phyloP scores from a whole-genome alignment of 2,888 invertebrate species.

The Paralinhomoeus sp. region DNA sequence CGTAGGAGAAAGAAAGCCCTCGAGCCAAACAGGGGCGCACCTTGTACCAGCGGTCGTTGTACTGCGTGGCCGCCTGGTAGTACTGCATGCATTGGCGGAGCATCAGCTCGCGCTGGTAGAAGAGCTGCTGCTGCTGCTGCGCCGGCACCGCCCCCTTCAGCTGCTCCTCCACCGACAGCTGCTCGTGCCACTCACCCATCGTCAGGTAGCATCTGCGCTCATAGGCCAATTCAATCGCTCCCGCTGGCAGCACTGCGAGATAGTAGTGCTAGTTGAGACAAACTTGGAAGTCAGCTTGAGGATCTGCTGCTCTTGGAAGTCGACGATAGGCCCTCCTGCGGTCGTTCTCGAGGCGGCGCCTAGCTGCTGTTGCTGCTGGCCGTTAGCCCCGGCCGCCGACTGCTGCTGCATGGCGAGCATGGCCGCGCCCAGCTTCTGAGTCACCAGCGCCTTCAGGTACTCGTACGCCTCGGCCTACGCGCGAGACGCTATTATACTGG shows the following conservation, averaged over 20 bases:
- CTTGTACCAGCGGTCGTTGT: constrained; percentile 55
- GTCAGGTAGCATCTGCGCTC: constrained; percentile 81
- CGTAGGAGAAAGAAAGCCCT: too few relatives aligned
- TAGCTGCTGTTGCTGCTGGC: not conserved
- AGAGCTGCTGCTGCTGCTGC: too few relatives aligned
- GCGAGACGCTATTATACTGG: too few relatives aligned
- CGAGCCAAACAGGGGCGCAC: too few relatives aligned
- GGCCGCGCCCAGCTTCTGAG: too few relatives aligned
- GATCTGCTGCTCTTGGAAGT: not conserved
- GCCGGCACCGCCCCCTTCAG: not conserved
- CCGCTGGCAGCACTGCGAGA: too few relatives aligned
- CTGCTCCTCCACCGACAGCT: constrained; percentile 36
- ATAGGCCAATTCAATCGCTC: too few relatives aligned
- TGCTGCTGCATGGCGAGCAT: too few relatives aligned
- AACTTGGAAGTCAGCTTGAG: not conserved
- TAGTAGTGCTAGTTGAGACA: constrained; percentile 23
- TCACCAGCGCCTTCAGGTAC: too few relatives aligned
- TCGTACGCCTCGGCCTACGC: too few relatives aligned
- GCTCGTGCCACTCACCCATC: constrained; percentile 81
- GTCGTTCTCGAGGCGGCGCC: not conserved
- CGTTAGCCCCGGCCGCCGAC: not conserved
- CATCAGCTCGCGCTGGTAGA: too few relatives aligned
- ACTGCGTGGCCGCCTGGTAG: constrained; percentile 57
- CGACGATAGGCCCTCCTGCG: not conserved
- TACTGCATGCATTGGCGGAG: constrained; percentile 27